Evolutionary conservation across 2,888 invertebrate species (phyloP).

Genomic region (Tachina fera): DNA sequence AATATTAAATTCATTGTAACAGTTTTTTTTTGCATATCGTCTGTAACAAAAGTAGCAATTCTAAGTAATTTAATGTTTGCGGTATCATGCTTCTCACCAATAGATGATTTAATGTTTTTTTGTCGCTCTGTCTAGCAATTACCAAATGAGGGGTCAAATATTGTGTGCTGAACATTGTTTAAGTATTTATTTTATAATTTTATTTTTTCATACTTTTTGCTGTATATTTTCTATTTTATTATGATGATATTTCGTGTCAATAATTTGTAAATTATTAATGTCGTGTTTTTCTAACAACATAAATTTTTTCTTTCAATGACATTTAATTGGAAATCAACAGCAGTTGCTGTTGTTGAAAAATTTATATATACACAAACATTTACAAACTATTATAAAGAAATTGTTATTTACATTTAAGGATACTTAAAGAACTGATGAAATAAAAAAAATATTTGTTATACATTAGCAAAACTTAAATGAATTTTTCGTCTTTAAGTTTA

Average conservation of each 20-base stretch:
- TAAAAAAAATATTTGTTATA: too few species aligned
- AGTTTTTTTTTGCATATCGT: not conserved
- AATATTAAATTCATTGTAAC: slow-evolving; percentile 31
- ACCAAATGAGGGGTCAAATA: slow-evolving; percentile 59
- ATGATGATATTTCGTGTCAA: slow-evolving; percentile 58
- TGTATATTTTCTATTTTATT: slow-evolving; percentile 25
- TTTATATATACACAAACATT: too few species aligned
- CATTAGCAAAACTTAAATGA: too few species aligned
- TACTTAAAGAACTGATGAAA: too few species aligned
- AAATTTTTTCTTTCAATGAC: slow-evolving; percentile 52
- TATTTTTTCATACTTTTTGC: not conserved
- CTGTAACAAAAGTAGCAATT: slow-evolving; percentile 57
- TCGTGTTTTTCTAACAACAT: slow-evolving; percentile 35
- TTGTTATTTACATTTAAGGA: not conserved
- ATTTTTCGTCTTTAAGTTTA: too few species aligned
- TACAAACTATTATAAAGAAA: too few species aligned
- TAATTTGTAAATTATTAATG: slow-evolving; percentile 51
- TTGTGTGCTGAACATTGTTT: slow-evolving; percentile 24
- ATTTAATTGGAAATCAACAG: slow-evolving; percentile 51
- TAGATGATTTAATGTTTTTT: slow-evolving; percentile 45
- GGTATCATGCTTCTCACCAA: slow-evolving; percentile 62
- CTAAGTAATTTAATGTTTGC: slow-evolving; percentile 65
- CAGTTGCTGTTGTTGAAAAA: not conserved
- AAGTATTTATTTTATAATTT: not conserved
- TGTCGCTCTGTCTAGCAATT: slow-evolving; percentile 44